Percentiles rank a stretch among this genome's conserved stretches.
phyloP scores from a whole-genome alignment of 2,113 vertebrate genomes.

The Amia ocellicauda region DNA sequence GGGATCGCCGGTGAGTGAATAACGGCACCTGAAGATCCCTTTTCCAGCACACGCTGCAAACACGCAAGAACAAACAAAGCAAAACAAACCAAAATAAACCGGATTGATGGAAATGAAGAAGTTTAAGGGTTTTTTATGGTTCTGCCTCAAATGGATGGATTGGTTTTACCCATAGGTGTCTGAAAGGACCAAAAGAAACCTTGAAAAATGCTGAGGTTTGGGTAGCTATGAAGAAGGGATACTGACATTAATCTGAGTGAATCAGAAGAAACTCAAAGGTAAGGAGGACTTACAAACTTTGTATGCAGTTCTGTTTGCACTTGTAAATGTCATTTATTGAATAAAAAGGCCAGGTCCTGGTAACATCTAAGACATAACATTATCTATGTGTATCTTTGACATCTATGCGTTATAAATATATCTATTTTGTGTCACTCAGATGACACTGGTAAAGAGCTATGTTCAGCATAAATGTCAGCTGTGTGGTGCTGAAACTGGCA shows the following conservation, averaged over 20 bases:
- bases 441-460: neutral
- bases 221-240: slow-evolving; percentile 46
- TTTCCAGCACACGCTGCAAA: neutral
- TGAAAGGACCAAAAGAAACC: slow-evolving; percentile 30
- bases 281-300: slow-evolving; percentile 41
- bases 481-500: slow-evolving; percentile 23
- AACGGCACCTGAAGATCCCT: neutral
- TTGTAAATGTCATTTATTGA: too few species aligned
- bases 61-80: slow-evolving; percentile 6
- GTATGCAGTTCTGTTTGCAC: neutral
- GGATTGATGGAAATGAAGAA: slow-evolving; percentile 48
- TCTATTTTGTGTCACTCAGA: neutral
- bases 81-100: too few species aligned
- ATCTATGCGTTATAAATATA: neutral
- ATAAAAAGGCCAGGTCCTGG: too few species aligned
- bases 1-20: slow-evolving; percentile 22
- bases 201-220: slow-evolving; percentile 58
- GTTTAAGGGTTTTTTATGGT: slow-evolving; percentile 42
- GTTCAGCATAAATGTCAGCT: neutral
- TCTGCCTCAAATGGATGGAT: slow-evolving; percentile 48
- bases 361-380: too few species aligned
- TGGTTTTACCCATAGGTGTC: slow-evolving; percentile 45
- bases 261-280: slow-evolving; percentile 47
- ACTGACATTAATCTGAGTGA: slow-evolving; percentile 31
- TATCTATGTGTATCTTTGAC: too few species aligned